These are phyloP conservation scores for Mystacides longicornis DNA, from an alignment of 2,888 invertebrate genomes.

Conservation along the genomic window DNA sequence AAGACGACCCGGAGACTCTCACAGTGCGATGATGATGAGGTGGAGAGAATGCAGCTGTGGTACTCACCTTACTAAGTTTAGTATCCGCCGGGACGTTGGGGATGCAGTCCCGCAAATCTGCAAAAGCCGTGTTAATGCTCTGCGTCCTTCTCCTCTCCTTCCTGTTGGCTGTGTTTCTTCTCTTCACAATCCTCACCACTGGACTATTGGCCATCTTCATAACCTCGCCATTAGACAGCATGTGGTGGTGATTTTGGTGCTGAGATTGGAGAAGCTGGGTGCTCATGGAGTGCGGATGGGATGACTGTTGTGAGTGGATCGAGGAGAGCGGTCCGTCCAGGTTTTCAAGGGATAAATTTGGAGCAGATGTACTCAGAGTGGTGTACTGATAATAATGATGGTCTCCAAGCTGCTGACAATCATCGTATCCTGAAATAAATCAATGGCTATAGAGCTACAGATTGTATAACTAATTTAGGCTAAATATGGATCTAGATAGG, in stretches of 20 bases:
- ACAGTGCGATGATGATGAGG: no score
- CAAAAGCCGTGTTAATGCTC: constrained; percentile 92
- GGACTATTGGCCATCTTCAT: constrained; percentile 28
- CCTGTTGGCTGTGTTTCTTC: constrained; percentile 86
- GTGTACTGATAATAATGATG: constrained; percentile 14
- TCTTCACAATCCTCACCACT: constrained; percentile 59
- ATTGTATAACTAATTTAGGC: neutral
- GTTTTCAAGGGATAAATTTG: constrained; percentile 18
- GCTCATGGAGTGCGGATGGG: constrained; percentile 1
- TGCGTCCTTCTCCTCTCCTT: constrained; percentile 88
- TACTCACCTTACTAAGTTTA: constrained; percentile 80
- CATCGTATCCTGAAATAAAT: constrained; percentile 18
- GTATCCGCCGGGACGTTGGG: constrained; percentile 96
- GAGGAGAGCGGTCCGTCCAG: neutral
- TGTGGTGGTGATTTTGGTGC: neutral
- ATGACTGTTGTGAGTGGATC: neutral
- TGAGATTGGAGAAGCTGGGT: neutral
- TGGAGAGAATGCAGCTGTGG: no score
- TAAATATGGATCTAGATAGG: neutral
- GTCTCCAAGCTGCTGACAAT: constrained; percentile 3
- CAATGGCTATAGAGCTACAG: neutral
- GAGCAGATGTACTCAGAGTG: constrained; percentile 18
- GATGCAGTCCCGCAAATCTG: constrained; percentile 86
- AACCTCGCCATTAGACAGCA: constrained; percentile 2
- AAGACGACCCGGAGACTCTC: no score